Conservation (phyloP, 2,797 vertebrate species). For the Myotis pilosus region DNA sequence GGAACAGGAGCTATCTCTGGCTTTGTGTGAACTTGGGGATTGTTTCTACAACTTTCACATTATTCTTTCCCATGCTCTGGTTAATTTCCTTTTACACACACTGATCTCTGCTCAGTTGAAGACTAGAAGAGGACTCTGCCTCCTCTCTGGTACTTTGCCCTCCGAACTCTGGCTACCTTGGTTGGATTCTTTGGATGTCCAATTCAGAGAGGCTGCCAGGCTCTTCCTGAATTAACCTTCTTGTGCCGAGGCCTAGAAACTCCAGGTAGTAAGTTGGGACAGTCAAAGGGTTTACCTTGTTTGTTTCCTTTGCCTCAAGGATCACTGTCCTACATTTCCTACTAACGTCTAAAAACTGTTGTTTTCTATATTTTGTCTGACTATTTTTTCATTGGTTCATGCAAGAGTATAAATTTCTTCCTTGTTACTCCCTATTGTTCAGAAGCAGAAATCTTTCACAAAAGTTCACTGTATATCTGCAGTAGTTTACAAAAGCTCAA, state of each 20-base stretch:
- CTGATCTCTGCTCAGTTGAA: neutral
- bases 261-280: neutral
- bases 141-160: neutral
- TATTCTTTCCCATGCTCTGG: neutral
- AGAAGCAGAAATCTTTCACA: neutral
- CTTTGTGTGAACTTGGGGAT: neutral
- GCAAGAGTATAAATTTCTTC: neutral
- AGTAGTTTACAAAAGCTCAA: neutral
- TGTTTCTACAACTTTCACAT: neutral
- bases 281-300: neutral
- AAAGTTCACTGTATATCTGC: neutral
- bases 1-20: neutral
- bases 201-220: neutral
- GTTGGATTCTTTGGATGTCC: neutral
- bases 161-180: neutral
- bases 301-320: neutral
- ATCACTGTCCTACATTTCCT: neutral
- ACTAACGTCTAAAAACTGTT: neutral
- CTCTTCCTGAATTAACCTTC: neutral
- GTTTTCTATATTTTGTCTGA: neutral
- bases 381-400: neutral
- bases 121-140: neutral
- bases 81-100: neutral
- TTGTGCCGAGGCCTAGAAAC: neutral
- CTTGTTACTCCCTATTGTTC: neutral